phyloP scores from a whole-genome alignment of 2,113 vertebrate genomes.

The Porphyrio hochstetteri region DNA sequence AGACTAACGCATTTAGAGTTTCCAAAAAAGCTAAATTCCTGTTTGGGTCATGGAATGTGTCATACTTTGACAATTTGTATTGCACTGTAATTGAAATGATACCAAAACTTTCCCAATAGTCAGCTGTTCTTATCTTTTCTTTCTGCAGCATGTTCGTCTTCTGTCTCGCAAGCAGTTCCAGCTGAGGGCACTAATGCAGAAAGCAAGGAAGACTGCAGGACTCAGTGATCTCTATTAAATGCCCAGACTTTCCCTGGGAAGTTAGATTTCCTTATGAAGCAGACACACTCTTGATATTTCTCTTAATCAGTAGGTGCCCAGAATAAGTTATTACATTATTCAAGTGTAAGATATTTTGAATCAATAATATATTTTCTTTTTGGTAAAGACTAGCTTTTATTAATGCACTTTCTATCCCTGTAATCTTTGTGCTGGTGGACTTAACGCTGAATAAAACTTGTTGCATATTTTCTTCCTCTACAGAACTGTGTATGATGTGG shows the following conservation, averaged over 20 bases:
- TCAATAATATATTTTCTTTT: conserved; percentile 86
- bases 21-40: background rate
- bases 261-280: conserved; percentile 31
- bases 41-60: background rate
- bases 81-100: background rate
- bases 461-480: conserved; percentile 75
- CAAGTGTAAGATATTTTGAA: conserved; percentile 87
- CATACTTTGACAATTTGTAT: background rate
- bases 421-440: conserved; percentile 82
- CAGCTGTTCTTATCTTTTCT: background rate
- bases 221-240: conserved; percentile 96
- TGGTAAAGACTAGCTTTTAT: conserved; percentile 90
- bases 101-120: background rate
- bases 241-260: conserved; percentile 10
- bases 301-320: conserved; percentile 76
- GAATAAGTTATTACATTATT: conserved; percentile 85
- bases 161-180: conserved; percentile 99
- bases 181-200: conserved; percentile 98
- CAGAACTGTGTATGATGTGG: background rate
- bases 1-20: background rate
- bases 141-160: conserved; percentile 91
- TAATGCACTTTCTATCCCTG: conserved; percentile 92
- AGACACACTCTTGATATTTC: conserved; percentile 65
- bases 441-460: conserved; percentile 79
- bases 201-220: conserved; percentile 96